A percentile compares a stretch with the other conserved stretches of the same genome.
Evolutionary conservation across 37 sponge, comb jelly and placozoan species (phyloP).

Genomic region (Amphimedon queenslandica): DNA sequence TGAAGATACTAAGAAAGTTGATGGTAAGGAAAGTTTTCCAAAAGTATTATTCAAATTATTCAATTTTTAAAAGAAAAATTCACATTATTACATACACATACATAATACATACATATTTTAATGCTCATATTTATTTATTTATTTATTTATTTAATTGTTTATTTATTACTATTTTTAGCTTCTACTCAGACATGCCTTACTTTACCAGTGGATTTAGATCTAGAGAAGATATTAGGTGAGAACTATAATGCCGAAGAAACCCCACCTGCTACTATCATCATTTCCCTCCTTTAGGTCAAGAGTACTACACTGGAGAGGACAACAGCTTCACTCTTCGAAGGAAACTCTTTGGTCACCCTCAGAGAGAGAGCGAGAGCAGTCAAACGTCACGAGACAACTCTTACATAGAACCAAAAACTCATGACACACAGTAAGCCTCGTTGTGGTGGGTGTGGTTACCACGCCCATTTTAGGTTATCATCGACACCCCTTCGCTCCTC

Average conservation of each 20-base stretch:
- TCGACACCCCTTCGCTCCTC: not conserved
- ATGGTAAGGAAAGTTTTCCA: no score
- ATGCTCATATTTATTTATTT: not conserved
- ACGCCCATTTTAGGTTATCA: not conserved
- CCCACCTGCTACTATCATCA: not conserved
- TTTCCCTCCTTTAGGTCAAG: not conserved
- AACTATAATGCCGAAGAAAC: not conserved
- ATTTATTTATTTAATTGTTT: not conserved
- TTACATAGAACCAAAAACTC: not conserved
- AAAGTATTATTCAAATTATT: no score
- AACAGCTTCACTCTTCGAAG: constrained; percentile 46
- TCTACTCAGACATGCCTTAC: constrained; percentile 61
- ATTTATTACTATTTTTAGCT: constrained; percentile 12
- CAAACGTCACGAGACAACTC: no score
- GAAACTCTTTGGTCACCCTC: constrained; percentile 77
- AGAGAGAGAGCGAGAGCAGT: no score
- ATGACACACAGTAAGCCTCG: not conserved
- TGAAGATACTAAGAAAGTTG: no score
- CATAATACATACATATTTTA: not conserved
- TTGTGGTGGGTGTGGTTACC: not conserved
- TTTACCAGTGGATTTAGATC: constrained; percentile 39
- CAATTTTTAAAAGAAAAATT: no score
- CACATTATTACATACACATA: no score
- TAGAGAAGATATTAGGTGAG: constrained; percentile 36
- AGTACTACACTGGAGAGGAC: not conserved